Evolutionary conservation across 2,797 vertebrate genomes (phyloP).

Genomic region (Calcarius lapponicus): DNA sequence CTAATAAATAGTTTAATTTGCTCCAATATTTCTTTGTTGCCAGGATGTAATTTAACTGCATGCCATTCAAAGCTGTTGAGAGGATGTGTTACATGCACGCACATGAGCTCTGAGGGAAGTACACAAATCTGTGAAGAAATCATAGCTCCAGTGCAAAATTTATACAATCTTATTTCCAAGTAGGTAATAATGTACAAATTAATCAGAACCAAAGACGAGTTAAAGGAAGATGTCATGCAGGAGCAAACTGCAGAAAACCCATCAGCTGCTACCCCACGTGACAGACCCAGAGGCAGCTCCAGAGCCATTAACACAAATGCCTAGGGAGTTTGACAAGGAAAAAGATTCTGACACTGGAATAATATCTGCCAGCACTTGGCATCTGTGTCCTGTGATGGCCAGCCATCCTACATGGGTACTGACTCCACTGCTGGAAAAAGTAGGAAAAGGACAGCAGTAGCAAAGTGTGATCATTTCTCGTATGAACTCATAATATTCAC

Average conservation of each 20-base stretch:
- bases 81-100: not conserved
- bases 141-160: conserved; percentile 11
- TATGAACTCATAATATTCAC: not conserved
- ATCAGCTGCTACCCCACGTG: conserved; percentile 40
- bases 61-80: not conserved
- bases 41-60: not conserved
- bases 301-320: conserved; percentile 52
- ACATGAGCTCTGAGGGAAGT: not conserved
- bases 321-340: conserved; percentile 51
- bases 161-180: conserved; percentile 36
- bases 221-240: conserved; percentile 31
- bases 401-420: not conserved
- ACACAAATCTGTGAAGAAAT: conserved; percentile 23
- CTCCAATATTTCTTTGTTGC: not conserved
- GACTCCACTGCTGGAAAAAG: not conserved
- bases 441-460: not conserved
- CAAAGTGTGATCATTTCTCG: not conserved
- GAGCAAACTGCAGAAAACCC: conserved; percentile 22
- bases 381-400: conserved; percentile 45
- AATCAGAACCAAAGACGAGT: conserved; percentile 7
- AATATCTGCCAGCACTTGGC: conserved; percentile 48
- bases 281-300: conserved; percentile 65
- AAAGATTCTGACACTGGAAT: conserved; percentile 53
- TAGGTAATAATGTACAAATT: conserved; percentile 22
- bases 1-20: not conserved